Evolutionary conservation across 1,140 invertebrate species (phyloP), one percentile per base, ranked within the genome.

Genomic region (Drosophila tsacasi): DNA sequence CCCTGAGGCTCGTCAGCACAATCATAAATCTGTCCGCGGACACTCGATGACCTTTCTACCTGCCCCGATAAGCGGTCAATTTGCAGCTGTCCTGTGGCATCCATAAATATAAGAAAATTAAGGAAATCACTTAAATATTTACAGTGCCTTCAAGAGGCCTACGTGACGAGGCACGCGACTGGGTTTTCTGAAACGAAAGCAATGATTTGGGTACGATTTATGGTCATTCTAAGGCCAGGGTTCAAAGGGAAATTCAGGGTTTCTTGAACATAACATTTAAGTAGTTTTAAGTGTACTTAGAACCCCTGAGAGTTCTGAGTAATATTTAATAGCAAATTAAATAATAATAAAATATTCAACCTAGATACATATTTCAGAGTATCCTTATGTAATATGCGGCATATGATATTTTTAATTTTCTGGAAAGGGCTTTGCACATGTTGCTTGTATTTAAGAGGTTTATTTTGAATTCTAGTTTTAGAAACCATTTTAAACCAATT

Each of bases 21-120:
- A 62, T 65, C 60, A 83, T 76, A 79, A 83, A 83, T 75, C 65
- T 50, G 52, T 52, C 23, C 46, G 46, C 60, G 17, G 8, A 25
- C 49, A 42, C 42, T 46, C 47, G 50, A 27, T 79, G 64, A 81
- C 78, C 68, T 72, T 81, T 85, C 54, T 85, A 85, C 82, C 78
- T 85, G 82, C 17, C n/a, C n/a, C 54, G 61, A 57, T 64, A 66
- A 47, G n/a, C 55, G 25, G 5, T 54, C 39, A 49, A 44, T 52
- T 62, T 77, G 42, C 82, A 85, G 78, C 78, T 85, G 82, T 65
- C 54, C 40, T 52, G 42, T 2, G 27, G n/a, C 25, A 35, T 17
- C 21, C 19, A 62, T 44, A 40, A 52, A 69, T 40, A 32, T 25
- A 32, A 32, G 40, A 37, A 61, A 60, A 19, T 46, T 35, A 19